Evolutionary conservation across 2,797 vertebrate genomes (phyloP), one percentile per base, ranked within the genome.

Genomic region (Enteromius fasciolatus): DNA sequence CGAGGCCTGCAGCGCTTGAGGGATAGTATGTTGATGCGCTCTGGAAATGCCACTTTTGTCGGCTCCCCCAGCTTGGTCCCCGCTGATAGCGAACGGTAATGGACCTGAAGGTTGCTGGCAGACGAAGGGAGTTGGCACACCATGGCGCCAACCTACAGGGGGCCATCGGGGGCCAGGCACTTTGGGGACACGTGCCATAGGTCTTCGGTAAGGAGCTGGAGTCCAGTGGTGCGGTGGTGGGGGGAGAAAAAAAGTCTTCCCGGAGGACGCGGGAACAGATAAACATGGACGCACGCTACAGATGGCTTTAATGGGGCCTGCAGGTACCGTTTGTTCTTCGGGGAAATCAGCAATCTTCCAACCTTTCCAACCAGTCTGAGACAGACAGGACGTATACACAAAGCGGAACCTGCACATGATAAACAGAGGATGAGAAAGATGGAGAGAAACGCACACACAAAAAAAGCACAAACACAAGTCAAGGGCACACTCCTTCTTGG

Each of bases 21-120:
- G 93, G 94, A 94, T 93, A 93, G 95, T 95, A 93, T 94, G 94
- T 95, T 95, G 96, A 96, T 93, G 94, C 90, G 92, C 94, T 92
- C 84, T 93, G 94, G 94, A 97, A 97, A 97, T 96, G 94, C 94
- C 95, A 97, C 90, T 95, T 95, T 96, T 93, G 95, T 94, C 83
- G 86, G 89, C 92, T 91, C 93, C 90, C 79, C 46, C 87, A 88
- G 91, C 92, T 93, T 89, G 91, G 94, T 94, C 94, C 94, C 93
- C 92, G 90, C 87, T 89, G 94, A 96, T 93, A 83, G 92, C 90
- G 92, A 92, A 90, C 90, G 44, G 81, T 92, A 91, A 92, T 86
- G 87, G 81, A 90, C 91, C 91, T 93, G 86, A 85, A 92, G 91
- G 93, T 87, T 89, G 86, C 90, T 93, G 92, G 92, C 90, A 91